Percentiles rank a stretch among this genome's conserved stretches.
Evolutionary conservation across 2,888 invertebrate genomes (phyloP).

Genomic region (Agrotis puta): DNA sequence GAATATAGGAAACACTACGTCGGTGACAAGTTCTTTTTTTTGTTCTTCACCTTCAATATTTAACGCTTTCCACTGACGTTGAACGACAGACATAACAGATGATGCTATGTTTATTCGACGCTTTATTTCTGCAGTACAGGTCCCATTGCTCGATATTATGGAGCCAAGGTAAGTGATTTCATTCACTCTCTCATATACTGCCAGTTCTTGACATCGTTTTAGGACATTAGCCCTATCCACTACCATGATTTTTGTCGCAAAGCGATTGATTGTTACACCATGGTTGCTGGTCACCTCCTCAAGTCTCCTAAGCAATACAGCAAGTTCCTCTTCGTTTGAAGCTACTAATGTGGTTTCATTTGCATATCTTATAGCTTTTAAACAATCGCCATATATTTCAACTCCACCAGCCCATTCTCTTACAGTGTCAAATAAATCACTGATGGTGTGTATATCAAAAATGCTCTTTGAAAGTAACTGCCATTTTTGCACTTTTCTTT

Average conservation of each 20-base stretch:
- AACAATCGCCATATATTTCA: constrained; percentile 3
- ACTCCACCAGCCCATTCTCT: constrained; percentile 13
- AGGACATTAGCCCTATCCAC: constrained; percentile 21
- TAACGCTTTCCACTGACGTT: constrained; percentile 1
- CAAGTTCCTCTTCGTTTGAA: constrained; percentile 16
- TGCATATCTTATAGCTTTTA: constrained; percentile 17
- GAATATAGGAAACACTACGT: constrained; percentile 22
- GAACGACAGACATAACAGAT: constrained; percentile 1
- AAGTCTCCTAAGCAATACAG: constrained; percentile 7
- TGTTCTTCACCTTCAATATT: constrained; percentile 11
- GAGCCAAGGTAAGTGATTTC: constrained; percentile 32
- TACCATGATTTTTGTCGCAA: constrained; percentile 30
- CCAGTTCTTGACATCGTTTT: constrained; percentile 11
- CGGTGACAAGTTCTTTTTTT: neutral
- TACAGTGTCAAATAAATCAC: neutral
- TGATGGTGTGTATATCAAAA: neutral
- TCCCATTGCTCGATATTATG: constrained; percentile 24
- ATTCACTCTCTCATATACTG: constrained; percentile 26
- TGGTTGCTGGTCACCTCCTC: constrained; percentile 12
- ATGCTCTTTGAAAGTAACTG: constrained; percentile 14
- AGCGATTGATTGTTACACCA: constrained; percentile 30
- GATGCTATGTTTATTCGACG: constrained; percentile 16
- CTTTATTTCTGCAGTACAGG: constrained; percentile 16
- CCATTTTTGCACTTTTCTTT: constrained; percentile 3
- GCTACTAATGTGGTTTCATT: constrained; percentile 22